Evolutionary conservation across 1,140 invertebrate species (phyloP), one percentile per base, ranked within the genome.

Genomic region (Zaprionus ghesquierei): DNA sequence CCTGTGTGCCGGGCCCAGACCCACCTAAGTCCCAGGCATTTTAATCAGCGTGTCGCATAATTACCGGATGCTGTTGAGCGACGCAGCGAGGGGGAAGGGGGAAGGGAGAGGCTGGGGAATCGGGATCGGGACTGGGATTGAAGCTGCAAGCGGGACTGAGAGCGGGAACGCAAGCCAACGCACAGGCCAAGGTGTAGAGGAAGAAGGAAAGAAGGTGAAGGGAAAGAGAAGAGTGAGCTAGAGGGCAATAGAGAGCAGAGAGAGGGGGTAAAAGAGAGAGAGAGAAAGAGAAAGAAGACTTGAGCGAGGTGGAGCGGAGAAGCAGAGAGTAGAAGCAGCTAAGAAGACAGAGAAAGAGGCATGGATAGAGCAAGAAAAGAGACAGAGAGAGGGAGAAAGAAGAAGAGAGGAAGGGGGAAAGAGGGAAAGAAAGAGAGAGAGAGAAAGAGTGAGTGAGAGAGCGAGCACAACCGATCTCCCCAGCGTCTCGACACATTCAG

Each of bases 1-100:
- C 46, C 31, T 38, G n/a, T 13, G 29, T 38, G 33, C 46, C 18
- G 62, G 55, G 59, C 22, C 68, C 79, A 75, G 86, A 86, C 79
- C 81, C 76, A 90, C 87, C 79, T 78, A 71, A 87, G 78, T 65
- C 68, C 76, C 54, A 81, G 84, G 84, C 84, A 87, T 87, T 87
- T 87, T 87, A 87, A 87, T 87, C 84, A 87, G 84, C 84, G 84
- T 87, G 84, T 87, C 84, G 84, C 84, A 87, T 87, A 87, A 87
- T 87, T 87, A 87, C 84, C 84, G 84, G 84, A 87, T 87, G 84
- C 84, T 87, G 84, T 77, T 84, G 81, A 77, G 61, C 60, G 82
- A 58, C 27, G 63, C 69, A 66, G 61, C n/a, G 31, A 25, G 18
- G 49, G 18, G 27, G 29, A n/a, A 2, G 54, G 25, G 9, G 22